A percentile compares a stretch with the other conserved stretches of the same genome.
phyloP scores from a whole-genome alignment of 2,113 vertebrate species.

The Cariama cristata region DNA sequence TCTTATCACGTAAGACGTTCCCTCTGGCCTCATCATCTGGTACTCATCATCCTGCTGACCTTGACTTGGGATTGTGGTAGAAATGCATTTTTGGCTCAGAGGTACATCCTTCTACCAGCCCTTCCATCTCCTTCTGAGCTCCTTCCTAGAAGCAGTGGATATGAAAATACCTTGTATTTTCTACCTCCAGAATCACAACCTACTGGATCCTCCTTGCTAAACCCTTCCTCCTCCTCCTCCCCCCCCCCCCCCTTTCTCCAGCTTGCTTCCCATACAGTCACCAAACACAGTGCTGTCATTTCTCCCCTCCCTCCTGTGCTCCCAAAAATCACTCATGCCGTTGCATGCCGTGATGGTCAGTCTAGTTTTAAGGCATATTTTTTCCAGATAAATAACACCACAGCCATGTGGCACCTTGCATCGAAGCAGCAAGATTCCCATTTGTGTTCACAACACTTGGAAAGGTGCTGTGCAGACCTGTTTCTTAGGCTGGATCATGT shows the following conservation, averaged over 20 bases:
- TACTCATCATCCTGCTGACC: neutral
- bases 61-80: neutral
- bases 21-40: neutral
- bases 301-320: neutral
- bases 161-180: neutral
- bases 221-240: neutral
- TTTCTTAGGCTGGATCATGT: neutral
- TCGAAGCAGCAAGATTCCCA: neutral
- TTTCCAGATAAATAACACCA: neutral
- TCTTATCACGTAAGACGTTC: neutral
- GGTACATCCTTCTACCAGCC: neutral
- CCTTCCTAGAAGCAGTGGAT: neutral
- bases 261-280: neutral
- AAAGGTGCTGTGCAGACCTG: neutral
- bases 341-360: too few relatives aligned
- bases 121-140: neutral
- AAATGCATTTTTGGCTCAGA: neutral
- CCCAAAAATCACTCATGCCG: neutral
- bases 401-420: accelerated
- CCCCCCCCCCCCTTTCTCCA: too few relatives aligned
- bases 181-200: neutral
- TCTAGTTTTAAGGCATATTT: neutral
- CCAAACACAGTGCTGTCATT: neutral
- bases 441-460: neutral
- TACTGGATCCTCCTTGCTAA: neutral